Conservation (phyloP, 2,113 vertebrate genomes). For the Brevimyrus niger region DNA sequence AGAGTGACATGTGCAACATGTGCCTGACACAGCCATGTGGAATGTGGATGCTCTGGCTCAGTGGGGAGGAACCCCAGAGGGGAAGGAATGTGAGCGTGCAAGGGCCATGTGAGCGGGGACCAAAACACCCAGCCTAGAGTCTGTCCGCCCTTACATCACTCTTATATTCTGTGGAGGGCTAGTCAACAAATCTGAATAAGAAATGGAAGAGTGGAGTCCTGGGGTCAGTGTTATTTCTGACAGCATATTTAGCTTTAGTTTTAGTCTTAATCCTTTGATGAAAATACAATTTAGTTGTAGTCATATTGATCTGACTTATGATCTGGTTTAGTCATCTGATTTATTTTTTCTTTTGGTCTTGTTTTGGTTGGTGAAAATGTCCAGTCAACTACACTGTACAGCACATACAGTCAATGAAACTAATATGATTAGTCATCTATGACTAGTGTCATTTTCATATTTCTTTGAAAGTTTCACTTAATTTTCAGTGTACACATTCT, state of each 20-base stretch:
- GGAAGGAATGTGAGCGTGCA: background rate
- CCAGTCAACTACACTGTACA: background rate
- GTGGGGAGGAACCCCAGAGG: background rate
- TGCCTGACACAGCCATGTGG: constrained; percentile 10
- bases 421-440: background rate
- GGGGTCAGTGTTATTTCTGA: background rate
- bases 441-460: background rate
- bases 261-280: background rate
- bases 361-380: background rate
- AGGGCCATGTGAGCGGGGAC: background rate
- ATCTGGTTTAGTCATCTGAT: background rate
- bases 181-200: background rate
- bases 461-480: background rate
- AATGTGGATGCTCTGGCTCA: background rate
- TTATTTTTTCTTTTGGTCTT: background rate
- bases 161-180: background rate
- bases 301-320: background rate
- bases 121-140: background rate
- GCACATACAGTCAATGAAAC: background rate
- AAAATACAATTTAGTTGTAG: background rate
- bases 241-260: background rate
- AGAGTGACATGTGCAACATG: constrained; percentile 11
- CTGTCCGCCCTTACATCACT: background rate
- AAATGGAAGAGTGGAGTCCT: background rate
- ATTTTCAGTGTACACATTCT: background rate